Evolutionary conservation across 1,140 invertebrate genomes (phyloP).

Genomic region (Pteromalus puparum): DNA sequence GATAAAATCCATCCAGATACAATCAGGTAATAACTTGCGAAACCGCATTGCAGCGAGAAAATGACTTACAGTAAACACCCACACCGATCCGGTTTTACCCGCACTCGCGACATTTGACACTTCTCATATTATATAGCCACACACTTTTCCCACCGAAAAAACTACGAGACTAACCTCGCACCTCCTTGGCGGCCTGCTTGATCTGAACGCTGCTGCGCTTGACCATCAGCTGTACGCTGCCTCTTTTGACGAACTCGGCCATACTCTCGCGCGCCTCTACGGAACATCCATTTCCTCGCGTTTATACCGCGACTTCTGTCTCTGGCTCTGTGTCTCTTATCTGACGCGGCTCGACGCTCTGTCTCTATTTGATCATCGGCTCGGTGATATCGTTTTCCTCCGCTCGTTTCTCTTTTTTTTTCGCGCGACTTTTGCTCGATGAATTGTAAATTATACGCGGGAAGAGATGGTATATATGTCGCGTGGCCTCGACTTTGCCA

Average conservation of each 20-base stretch:
- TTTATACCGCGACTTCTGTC: conserved; percentile 22
- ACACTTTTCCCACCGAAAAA: background rate
- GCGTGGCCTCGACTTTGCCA: conserved; percentile 65
- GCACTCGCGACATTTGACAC: too few species aligned
- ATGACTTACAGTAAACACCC: too few species aligned
- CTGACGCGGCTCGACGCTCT: conserved; percentile 47
- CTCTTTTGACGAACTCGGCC: conserved; percentile 70
- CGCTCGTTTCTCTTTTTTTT: background rate
- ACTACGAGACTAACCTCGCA: conserved; percentile 70
- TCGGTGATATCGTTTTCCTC: conserved; percentile 56
- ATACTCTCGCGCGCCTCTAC: conserved; percentile 57
- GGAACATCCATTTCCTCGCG: conserved; percentile 8
- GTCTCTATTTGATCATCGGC: conserved; percentile 53
- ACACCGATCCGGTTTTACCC: too few species aligned
- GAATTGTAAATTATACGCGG: conserved; percentile 47
- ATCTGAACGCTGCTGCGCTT: conserved; percentile 76
- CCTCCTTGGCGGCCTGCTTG: conserved; percentile 75
- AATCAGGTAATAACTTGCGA: too few species aligned
- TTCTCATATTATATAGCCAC: too few species aligned
- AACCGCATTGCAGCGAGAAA: too few species aligned
- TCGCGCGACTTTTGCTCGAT: background rate
- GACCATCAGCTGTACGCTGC: conserved; percentile 66
- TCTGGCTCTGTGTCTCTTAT: conserved; percentile 45
- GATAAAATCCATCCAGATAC: too few species aligned
- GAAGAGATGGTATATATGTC: conserved; percentile 54